Evolutionary conservation across 2,888 invertebrate genomes (phyloP), one percentile per base, ranked within the genome.

Genomic region (Lottia scabra): DNA sequence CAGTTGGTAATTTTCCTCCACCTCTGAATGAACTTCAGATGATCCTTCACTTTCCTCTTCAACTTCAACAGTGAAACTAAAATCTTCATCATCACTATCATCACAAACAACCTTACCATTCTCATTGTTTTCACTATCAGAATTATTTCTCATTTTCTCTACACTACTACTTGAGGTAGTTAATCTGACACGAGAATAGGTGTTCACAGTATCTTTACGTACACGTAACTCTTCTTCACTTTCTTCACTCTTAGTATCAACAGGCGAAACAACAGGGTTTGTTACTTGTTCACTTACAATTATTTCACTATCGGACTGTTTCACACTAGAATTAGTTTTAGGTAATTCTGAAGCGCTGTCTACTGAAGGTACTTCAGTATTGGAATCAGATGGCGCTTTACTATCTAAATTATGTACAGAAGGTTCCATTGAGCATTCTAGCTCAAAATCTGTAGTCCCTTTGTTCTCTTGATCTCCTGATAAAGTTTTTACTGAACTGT

Each of bases 161-260:
- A 56, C 23, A 56, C 56, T 56, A 56, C 56, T 56, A 56, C 56
- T 23, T 10, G 56, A 56, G 23, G 19, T 56, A 10, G 56, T 56
- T 23, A 56, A 19, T 46, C 46, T 74, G 6, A 71, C 68, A 13
- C 67, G 65, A 12, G 75, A 66, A 27, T 75, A 75, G 19, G 72
- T 75, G 43, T 69, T 72, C 45, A 63, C 64, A 23, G 66, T 65
- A 64, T 75, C 72, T 67, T 75, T 75, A 15, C 72, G 68, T 12
- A 75, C 71, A 19, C 63, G 62, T 8, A 75, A 38, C 30, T 62
- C 38, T 63, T 64, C 56, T 13, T 44, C 66, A 38, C 65, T 67
- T 38, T 67, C 63, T 19, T 74, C 74, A 46, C 56, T 56, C 19
- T 56, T 23, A 19, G 19, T 56, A 56, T 56, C 56, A 38, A 38